Base-by-base conservation (phyloP, 2,888 invertebrate genomes). In the Protodeltote pygarga region DNA sequence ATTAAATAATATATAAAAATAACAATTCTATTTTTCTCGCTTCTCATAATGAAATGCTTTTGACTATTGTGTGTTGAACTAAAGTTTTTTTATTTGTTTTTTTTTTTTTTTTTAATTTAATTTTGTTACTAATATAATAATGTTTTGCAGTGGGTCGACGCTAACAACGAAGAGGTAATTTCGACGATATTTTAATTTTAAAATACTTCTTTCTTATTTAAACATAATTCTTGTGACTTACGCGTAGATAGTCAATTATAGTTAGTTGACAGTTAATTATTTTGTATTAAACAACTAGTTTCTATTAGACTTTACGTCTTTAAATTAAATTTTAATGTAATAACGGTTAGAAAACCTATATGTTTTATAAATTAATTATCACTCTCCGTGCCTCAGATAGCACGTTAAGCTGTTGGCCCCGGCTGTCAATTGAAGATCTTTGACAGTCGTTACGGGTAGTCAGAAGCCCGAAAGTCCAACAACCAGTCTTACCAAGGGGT, bases 81-180 rank as follows among this genome's bases (percentile, higher is more conserved):
- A 15, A 14, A 4, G 13, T 9, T 59, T 65, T 67, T 54, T 60
- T 48, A 63, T 62, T 64, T 53, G 51, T 49, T 65, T 42, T 21
- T 33, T 74, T 65, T 73, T 31, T 50, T 67, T 68, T 73, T 67
- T 74, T 71, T 66, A 63, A 24, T 37, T 75, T 57, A 46, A 50
- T 57, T 60, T 65, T 80, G 83, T 92, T 78, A 88, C 89, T 89
- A 89, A 90, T 93, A 54, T 47, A 75, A 81, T 82, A 87, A 89
- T 90, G 80, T 91, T 89, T 92, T 91, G 76, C 94, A 94, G 94
- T 94, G 94, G 94, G 94, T 94, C 88, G 94, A 93, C 90, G 93
- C 93, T 88, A 93, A 93, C 90, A 93, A 93, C 85, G 94, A 94
- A 69, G 94, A 94, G 94, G 94, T 94, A 94, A 94, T 75, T 77